Evolutionary conservation across 2,888 invertebrate species (phyloP), one percentile per base, ranked within the genome.

Genomic region (Muscina levida): DNA sequence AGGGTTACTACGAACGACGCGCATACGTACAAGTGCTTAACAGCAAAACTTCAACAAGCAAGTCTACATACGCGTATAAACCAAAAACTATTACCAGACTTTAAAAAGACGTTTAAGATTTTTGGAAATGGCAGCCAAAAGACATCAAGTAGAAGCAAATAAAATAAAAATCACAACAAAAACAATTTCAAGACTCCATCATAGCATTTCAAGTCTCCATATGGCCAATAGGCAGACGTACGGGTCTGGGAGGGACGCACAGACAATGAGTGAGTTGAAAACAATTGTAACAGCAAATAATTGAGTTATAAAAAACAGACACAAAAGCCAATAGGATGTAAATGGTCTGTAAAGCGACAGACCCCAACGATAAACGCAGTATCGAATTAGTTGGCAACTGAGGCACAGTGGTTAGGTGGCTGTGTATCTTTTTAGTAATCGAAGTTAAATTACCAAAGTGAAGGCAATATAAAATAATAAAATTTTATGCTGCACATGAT

Each of bases 261-360:
- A 19, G 11, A 53, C 22, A 10, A 5, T 10, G 5, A 53, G 13
- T 10, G 17, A 22, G 59, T n/a, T n/a, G n/a, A n/a, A n/a, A n/a
- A 24, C 51, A 72, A 65, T 59, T 77, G 56, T 77, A 77, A 74
- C 74, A 77, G 77, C 81, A 77, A 67, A 77, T 81, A 81, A 81
- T 81, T 81, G 77, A 81, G 81, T 81, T 81, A 72, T 81, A 81
- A 81, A 77, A 79, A 80, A 59, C 2, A 10, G 26, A 31, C 53
- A 62, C 17, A 11, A 48, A 37, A n/a, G 39, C 39, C 59, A 15
- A 31, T 5, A 59, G 59, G 59, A 53, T 59, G 59, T 77, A 77
- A 81, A 81, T 81, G 67, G 77, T 48, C 80, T 77, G 80, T 80
- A 77, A 80, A 80, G 76, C 13, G 80, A 77, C 72, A 76, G 80